Evolutionary conservation across 2,113 vertebrate species (phyloP), one percentile per base, ranked within the genome.

Genomic region (Neogobius melanostomus): DNA sequence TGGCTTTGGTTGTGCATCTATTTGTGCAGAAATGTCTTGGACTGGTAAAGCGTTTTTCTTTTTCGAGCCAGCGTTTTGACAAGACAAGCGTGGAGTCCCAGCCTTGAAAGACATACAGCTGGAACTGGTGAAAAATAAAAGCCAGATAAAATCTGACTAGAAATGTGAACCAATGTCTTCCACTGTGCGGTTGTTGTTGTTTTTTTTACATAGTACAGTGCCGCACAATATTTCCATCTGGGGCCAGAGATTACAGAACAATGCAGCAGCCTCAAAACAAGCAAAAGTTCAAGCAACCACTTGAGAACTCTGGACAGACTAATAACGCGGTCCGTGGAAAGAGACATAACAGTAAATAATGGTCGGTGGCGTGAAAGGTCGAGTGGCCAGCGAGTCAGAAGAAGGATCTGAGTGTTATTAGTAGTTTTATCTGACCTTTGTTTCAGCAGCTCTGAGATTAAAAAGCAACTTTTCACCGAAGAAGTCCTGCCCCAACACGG

Each of bases 391-490:
- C 44, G 54, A 21, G 11, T 57, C 54, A 57, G 54, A 43, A 61
- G 57, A 61, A 8, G 42, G 42, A 15, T 42, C 28, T 12, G 36
- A 6, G 42, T 43, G 43, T 61, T 61, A 61, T 61, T 61, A 60
- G 28, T 60, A 42, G 36, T 61, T 61, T 44, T 61, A 44, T 61
- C 42, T 61, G 57, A 61, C 57, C 57, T 61, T 61, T 61, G 36
- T 14, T 61, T 61, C 15, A 8, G 12, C 14, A 15, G 57, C 57
- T 15, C 57, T 6, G 57, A 61, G 57, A 61, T 61, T 61, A 61
- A 61, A 61, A 61, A 44, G 5, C 57, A 44, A 15, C 42, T 61
- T 44, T 61, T 43, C 57, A 61, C 36, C n/a, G 36, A n/a, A n/a
- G 42, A 61, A 43, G 36, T 60, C 36, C 28, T 15, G 36, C 28